These are phyloP conservation scores for Oscheius sp. DNA, from an alignment of 2,888 invertebrate genomes.

Conservation along the genomic window DNA sequence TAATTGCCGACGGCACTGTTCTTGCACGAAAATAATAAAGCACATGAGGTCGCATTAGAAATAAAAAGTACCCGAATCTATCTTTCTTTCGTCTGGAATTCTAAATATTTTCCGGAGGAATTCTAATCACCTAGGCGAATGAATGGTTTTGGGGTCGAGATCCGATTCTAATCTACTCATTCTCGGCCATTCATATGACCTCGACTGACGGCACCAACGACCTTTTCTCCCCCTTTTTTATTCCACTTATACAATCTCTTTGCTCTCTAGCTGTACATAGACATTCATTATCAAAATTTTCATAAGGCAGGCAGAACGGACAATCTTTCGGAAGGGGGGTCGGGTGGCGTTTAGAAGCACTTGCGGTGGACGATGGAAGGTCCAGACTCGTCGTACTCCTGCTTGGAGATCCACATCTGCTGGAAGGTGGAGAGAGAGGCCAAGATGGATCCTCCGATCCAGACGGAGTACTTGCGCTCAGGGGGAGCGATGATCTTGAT, in stretches of 20 bases:
- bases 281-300: constrained; percentile 22
- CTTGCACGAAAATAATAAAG: no score
- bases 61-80: background rate
- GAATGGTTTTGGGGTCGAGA: constrained; percentile 5
- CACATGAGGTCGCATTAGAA: no score
- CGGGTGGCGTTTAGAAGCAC: constrained; percentile 57
- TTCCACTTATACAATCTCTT: background rate
- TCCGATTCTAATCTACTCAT: constrained; percentile 19
- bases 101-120: no score
- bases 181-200: constrained; percentile 20
- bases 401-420: constrained; percentile 81
- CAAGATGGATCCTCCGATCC: constrained; percentile 97
- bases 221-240: background rate
- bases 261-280: constrained; percentile 8
- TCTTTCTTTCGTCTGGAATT: no score
- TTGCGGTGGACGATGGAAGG: constrained; percentile 63
- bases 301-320: constrained; percentile 15
- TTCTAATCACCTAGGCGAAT: constrained; percentile 18
- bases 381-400: constrained; percentile 63
- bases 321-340: constrained; percentile 11
- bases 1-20: no score
- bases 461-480: constrained; percentile 95
- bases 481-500: constrained; percentile 76
- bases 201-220: background rate
- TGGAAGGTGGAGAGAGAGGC: constrained; percentile 89